Evolutionary conservation across 64 coral and sea anemone species (phyloP).

Genomic region (Stichodactyla mertensii): DNA sequence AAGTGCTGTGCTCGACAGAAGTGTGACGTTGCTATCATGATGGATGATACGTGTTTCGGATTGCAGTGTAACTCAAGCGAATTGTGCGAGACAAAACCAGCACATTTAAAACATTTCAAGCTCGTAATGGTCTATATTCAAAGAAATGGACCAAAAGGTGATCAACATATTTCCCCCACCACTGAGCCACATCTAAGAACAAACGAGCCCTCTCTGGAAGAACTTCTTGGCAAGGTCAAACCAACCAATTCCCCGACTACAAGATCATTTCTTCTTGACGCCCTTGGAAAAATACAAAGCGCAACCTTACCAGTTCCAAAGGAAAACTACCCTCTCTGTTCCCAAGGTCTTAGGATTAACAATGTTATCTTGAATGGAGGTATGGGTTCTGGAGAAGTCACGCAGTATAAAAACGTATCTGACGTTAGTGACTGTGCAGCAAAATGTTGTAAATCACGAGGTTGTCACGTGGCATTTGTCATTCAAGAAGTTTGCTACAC

Average conservation of each 20-base stretch:
- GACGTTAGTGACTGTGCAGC: slow-evolving; percentile 63
- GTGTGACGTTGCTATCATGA: slow-evolving; percentile 89
- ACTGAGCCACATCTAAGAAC: slow-evolving; percentile 13
- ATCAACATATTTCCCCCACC: slow-evolving; percentile 1
- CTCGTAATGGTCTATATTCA: slow-evolving; percentile 76
- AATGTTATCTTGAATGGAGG: slow-evolving; percentile 88
- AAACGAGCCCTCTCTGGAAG: slow-evolving; percentile 67
- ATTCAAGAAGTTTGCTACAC: slow-evolving; percentile 72
- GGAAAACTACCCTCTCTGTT: slow-evolving; percentile 25
- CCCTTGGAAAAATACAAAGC: slow-evolving; percentile 33
- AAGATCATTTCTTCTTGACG: slow-evolving; percentile 23
- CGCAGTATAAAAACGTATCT: slow-evolving; percentile 59
- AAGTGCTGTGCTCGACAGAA: slow-evolving; percentile 66
- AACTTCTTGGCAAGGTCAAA: slow-evolving; percentile 70
- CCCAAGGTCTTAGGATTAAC: slow-evolving; percentile 61
- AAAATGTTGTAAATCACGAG: slow-evolving; percentile 53
- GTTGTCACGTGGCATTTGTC: slow-evolving; percentile 78
- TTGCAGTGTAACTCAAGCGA: slow-evolving; percentile 56
- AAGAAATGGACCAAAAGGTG: slow-evolving; percentile 20
- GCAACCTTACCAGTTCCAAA: slow-evolving; percentile 17
- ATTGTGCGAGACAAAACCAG: slow-evolving; percentile 59
- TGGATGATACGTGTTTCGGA: slow-evolving; percentile 78
- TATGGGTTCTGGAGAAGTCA: slow-evolving; percentile 90
- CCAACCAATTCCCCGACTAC: slow-evolving; percentile 61
- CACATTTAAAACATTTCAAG: slow-evolving; percentile 63